These are phyloP conservation scores for Orthosia cruda DNA, from an alignment of 2,888 invertebrate species.

Conservation along the genomic window DNA sequence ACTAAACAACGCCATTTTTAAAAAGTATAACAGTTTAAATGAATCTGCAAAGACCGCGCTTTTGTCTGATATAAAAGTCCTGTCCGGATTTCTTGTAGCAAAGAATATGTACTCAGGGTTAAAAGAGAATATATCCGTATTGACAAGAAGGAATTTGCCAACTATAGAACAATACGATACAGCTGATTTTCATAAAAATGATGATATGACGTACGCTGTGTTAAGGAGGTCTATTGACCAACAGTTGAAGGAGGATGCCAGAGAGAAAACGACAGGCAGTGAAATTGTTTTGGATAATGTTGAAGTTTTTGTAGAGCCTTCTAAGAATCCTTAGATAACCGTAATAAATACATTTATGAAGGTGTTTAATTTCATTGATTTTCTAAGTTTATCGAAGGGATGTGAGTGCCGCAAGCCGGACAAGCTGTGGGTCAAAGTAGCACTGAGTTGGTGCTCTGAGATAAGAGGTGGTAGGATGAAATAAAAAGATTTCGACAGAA, in stretches of 20 bases:
- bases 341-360: neutral
- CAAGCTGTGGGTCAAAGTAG: too few species aligned
- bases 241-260: slow-evolving; percentile 1
- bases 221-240: slow-evolving; percentile 28
- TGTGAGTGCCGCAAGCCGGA: too few species aligned
- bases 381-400: neutral
- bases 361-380: neutral
- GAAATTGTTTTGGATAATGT: slow-evolving; percentile 4
- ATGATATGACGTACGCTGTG: neutral
- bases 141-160: neutral
- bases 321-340: neutral
- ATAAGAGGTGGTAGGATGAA: neutral
- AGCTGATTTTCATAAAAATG: neutral
- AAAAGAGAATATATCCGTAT: neutral
- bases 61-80: neutral
- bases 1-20: slow-evolving; percentile 11
- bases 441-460: neutral
- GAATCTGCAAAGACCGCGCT: slow-evolving; percentile 5
- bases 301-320: slow-evolving; percentile 1
- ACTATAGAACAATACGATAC: neutral
- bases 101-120: neutral
- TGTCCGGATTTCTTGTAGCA: neutral
- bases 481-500: too few species aligned
- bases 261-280: neutral
- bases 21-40: slow-evolving; percentile 22